These are phyloP conservation scores for Enteromius fasciolatus DNA, from an alignment of 2,797 vertebrate species.

Conservation along the genomic window DNA sequence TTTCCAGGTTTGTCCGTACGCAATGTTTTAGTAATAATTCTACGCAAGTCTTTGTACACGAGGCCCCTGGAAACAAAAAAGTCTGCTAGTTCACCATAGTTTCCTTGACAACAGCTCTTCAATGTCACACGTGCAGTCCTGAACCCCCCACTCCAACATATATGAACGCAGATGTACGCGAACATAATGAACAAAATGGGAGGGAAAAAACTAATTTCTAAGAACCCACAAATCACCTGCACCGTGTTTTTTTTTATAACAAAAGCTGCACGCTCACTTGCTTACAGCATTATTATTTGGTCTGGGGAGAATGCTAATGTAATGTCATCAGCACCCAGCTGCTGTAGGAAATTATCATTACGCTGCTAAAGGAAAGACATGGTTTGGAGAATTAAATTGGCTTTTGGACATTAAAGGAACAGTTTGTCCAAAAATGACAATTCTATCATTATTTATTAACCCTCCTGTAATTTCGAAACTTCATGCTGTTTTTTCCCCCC, in stretches of 20 bases:
- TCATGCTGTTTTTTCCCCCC: neutral
- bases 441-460: neutral
- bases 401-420: slow-evolving; percentile 13
- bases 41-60: too few species aligned
- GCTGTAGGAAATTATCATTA: slow-evolving; percentile 1
- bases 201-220: neutral
- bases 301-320: slow-evolving; percentile 18
- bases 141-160: slow-evolving; percentile 7
- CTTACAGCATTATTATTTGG: slow-evolving; percentile 22
- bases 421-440: neutral
- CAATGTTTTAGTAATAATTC: too few species aligned
- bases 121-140: slow-evolving; percentile 13
- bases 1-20: too few species aligned
- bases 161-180: slow-evolving; percentile 8
- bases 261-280: slow-evolving; percentile 22
- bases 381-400: slow-evolving; percentile 25
- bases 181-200: neutral
- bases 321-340: slow-evolving; percentile 18
- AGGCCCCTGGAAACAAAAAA: slow-evolving; percentile 68
- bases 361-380: neutral
- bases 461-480: neutral
- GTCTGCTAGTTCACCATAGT: slow-evolving; percentile 60
- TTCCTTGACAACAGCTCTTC: slow-evolving; percentile 49
- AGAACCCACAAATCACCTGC: slow-evolving; percentile 33
- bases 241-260: neutral